These are phyloP conservation scores for Lucilia cuprina DNA, from an alignment of 1,140 invertebrate species.

Conservation along the genomic window DNA sequence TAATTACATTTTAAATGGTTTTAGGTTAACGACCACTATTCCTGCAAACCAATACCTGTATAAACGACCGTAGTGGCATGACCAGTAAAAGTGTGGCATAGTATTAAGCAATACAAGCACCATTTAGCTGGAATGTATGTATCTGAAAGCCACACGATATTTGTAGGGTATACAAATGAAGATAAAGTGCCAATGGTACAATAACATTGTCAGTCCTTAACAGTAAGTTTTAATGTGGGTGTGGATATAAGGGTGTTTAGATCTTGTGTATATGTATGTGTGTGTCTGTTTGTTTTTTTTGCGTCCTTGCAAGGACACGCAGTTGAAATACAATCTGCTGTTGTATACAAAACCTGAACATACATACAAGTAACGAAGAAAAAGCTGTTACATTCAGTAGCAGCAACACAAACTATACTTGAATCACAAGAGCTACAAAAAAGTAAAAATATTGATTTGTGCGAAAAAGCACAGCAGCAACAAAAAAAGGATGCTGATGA, in stretches of 20 bases:
- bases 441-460: not conserved
- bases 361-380: not conserved
- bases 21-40: too few species aligned
- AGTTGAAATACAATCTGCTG: not conserved
- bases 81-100: too few species aligned
- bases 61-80: too few species aligned
- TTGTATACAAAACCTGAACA: not conserved
- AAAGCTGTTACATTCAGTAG: not conserved
- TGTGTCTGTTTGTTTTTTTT: not conserved
- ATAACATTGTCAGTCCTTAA: not conserved
- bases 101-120: too few species aligned
- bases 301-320: conserved; percentile 4
- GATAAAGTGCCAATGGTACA: not conserved
- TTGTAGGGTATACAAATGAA: not conserved
- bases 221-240: not conserved
- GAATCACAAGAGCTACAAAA: not conserved
- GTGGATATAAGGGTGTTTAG: not conserved
- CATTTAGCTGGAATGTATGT: too few species aligned
- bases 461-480: not conserved
- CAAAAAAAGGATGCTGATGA: not conserved
- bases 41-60: too few species aligned
- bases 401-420: not conserved
- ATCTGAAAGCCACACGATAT: not conserved
- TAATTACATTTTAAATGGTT: too few species aligned
- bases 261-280: not conserved